Evolutionary conservation across 2,888 invertebrate genomes (phyloP).

Genomic region (Agrochola lota): DNA sequence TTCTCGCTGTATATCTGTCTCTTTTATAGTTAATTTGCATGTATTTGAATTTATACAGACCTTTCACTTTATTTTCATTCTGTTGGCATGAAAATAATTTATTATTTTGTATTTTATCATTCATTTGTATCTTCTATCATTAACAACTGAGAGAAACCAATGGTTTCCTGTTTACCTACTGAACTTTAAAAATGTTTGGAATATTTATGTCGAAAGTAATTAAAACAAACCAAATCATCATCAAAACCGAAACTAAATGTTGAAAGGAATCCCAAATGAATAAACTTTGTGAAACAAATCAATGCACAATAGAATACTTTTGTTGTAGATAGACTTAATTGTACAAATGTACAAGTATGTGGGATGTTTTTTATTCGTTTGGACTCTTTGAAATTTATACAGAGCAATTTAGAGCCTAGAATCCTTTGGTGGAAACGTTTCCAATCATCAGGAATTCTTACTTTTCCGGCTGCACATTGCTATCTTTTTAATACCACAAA

Average conservation of each 20-base stretch:
- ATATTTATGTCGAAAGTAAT: slow-evolving; percentile 13
- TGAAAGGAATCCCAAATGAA: not conserved
- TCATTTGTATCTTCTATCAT: not conserved
- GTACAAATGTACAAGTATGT: not conserved
- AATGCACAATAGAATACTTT: not conserved
- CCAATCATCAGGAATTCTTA: slow-evolving; percentile 10
- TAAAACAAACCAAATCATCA: slow-evolving; percentile 1
- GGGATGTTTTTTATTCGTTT: not conserved
- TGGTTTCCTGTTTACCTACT: slow-evolving; percentile 1
- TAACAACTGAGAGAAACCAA: not conserved
- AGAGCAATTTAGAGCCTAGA: not conserved
- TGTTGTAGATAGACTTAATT: not conserved
- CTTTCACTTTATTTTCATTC: not conserved
- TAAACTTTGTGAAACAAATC: slow-evolving; percentile 4
- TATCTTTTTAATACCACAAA: slow-evolving; percentile 51
- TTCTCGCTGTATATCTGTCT: not conserved
- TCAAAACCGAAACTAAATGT: slow-evolving; percentile 18
- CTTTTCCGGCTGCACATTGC: slow-evolving; percentile 1
- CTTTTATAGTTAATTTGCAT: not conserved
- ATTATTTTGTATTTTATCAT: not conserved
- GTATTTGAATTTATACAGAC: not conserved
- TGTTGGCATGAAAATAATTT: not conserved
- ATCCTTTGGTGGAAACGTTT: slow-evolving; percentile 18
- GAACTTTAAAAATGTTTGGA: not conserved
- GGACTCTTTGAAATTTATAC: not conserved